These are phyloP conservation scores for Diadophis punctatus DNA, from an alignment of 2,113 vertebrate species.

Conservation along the genomic window DNA sequence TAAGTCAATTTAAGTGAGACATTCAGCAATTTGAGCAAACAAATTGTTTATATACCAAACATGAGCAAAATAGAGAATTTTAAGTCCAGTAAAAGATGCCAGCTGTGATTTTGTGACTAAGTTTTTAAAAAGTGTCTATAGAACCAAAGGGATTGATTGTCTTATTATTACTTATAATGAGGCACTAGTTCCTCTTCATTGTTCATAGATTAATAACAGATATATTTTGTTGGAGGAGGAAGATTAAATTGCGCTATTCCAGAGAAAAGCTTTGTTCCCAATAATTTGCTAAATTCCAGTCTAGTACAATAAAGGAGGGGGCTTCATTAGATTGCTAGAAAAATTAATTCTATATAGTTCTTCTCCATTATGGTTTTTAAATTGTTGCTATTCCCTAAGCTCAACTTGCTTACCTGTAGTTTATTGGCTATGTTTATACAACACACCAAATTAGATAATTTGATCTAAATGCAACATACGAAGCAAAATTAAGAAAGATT, in stretches of 20 bases:
- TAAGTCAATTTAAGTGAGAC: too few relatives aligned
- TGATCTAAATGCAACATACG: background rate
- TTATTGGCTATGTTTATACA: background rate
- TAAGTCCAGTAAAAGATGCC: background rate
- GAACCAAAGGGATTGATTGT: background rate
- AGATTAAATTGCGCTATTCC: background rate
- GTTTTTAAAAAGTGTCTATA: background rate
- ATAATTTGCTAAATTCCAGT: background rate
- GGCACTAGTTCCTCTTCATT: background rate
- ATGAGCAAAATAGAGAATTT: background rate
- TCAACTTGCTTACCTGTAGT: background rate
- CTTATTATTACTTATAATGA: background rate
- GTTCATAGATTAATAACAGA: background rate
- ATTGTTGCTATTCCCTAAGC: background rate
- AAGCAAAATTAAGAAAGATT: background rate
- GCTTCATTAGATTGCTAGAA: background rate
- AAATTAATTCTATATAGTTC: background rate
- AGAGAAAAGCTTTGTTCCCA: background rate
- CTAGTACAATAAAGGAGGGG: background rate
- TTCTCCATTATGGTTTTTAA: background rate
- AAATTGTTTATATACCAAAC: background rate
- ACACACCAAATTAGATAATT: background rate
- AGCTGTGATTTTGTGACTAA: background rate
- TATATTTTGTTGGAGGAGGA: background rate
- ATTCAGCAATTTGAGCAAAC: background rate